Base-by-base conservation (phyloP, 2,113 vertebrate genomes). In the Puntigrus tetrazona region DNA sequence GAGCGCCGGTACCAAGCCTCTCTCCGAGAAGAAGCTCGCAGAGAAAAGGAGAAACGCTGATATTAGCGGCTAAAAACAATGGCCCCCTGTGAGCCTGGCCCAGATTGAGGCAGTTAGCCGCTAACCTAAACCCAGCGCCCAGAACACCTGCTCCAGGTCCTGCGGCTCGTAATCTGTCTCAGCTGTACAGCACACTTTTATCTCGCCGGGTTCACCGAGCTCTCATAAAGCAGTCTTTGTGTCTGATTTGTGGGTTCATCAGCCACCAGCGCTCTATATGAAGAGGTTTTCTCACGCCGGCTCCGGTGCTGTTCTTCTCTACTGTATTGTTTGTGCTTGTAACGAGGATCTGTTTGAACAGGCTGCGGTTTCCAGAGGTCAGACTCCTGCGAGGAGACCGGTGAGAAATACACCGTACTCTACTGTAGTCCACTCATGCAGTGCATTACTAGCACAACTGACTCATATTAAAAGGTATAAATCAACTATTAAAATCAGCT, bases 111-210 rank as follows among this genome's bases (percentile, higher is more conserved):
- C 52, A 65, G 72, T 84, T 52, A 55, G 57, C 47, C 57, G 69
- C 55, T 79, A 78, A 82, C 65, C 38, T 78, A 27, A 80, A 77
- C 69, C 73, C 69, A 77, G 22, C 5, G 61, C 59, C 11, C 61
- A 76, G 84, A 82, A 87, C 88, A 90, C 88, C 85, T 90, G 89
- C 85, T 86, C 69, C 67, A 88, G 83, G 80, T 87, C 85, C 88
- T 13, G 87, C 18, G 13, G 88, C 72, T 85, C 55, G 57, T 87
- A 86, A 89, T 82, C 78, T 47, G 50, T 69, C 88, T 88, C 88
- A 88, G 87, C 84, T 89, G 88, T 63, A 29, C 36, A 2, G 59
- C 22, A 5, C 5, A 57, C 86, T 88, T 89, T 88, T 11, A 90
- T 89, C 86, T 88, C 74, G 9, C 88, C 20, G 55, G 83, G 81